Conservation (phyloP, 1,140 invertebrate genomes). For the Calliopsis andreniformis region DNA sequence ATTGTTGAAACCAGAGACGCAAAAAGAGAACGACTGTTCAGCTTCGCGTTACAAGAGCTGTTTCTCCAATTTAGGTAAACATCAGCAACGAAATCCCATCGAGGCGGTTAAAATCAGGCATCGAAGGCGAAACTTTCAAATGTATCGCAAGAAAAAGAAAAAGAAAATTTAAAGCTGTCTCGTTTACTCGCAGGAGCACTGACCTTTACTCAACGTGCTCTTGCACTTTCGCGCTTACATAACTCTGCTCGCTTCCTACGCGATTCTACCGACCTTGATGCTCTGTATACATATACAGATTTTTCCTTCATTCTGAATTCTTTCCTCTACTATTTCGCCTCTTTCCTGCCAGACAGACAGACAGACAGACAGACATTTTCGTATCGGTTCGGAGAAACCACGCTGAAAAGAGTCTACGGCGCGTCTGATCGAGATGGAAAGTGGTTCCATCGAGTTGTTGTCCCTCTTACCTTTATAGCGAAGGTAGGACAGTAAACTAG, state of each 20-base stretch:
- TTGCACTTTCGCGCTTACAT: conserved; percentile 19
- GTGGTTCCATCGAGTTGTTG: not conserved
- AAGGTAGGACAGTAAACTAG: too few relatives aligned
- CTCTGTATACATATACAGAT: not conserved
- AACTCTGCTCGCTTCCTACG: not conserved
- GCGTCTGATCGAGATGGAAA: conserved; percentile 9
- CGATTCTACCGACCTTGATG: conserved; percentile 7
- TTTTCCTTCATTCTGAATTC: not conserved
- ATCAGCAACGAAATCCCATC: too few relatives aligned
- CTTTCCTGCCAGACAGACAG: too few relatives aligned
- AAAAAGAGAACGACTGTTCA: too few relatives aligned
- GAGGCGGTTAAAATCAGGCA: too few relatives aligned
- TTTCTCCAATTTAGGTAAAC: too few relatives aligned
- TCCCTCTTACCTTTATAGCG: not conserved
- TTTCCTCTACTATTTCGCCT: too few relatives aligned
- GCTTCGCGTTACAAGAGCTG: too few relatives aligned
- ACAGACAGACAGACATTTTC: too few relatives aligned
- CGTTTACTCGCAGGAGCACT: not conserved
- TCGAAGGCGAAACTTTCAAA: too few relatives aligned
- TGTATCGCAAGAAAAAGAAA: not conserved
- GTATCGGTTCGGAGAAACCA: not conserved
- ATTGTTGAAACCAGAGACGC: too few relatives aligned
- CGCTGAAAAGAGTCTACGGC: not conserved
- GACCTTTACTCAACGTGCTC: conserved; percentile 8
- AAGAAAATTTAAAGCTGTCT: not conserved